These are phyloP conservation scores for Hecatera dysodea DNA, from an alignment of 2,888 invertebrate species.

Conservation along the genomic window DNA sequence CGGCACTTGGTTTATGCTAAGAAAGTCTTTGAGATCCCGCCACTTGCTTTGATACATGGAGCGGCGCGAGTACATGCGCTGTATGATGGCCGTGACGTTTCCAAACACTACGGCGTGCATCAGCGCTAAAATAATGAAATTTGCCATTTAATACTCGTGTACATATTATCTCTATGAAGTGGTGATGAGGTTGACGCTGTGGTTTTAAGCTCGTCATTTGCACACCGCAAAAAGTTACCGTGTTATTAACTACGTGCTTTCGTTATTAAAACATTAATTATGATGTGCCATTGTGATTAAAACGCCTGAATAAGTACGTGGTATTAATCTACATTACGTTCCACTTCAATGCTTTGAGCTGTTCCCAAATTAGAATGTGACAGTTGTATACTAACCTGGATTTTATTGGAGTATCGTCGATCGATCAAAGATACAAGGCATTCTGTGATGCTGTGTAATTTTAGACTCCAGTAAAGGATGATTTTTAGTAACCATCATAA, in stretches of 20 bases:
- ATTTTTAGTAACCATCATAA: slow-evolving; percentile 31
- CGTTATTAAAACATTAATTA: slow-evolving; percentile 21
- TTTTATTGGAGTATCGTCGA: slow-evolving; percentile 20
- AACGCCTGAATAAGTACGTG: slow-evolving; percentile 16
- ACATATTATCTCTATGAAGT: slow-evolving; percentile 13
- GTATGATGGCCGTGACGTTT: slow-evolving; percentile 99
- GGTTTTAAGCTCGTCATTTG: slow-evolving; percentile 43
- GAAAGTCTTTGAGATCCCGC: slow-evolving; percentile 98
- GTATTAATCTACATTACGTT: slow-evolving; percentile 27
- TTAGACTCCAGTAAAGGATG: slow-evolving; percentile 43
- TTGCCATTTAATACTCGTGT: slow-evolving; percentile 21
- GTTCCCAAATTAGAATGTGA: slow-evolving; percentile 48
- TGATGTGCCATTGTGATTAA: slow-evolving; percentile 8
- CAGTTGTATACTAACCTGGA: slow-evolving; percentile 42
- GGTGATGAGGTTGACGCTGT: slow-evolving; percentile 34
- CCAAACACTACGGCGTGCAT: slow-evolving; percentile 99
- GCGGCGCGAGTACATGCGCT: slow-evolving; percentile 98
- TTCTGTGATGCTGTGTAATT: slow-evolving; percentile 42
- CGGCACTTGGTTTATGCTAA: slow-evolving; percentile 98
- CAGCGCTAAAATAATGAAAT: slow-evolving; percentile 92
- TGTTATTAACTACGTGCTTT: slow-evolving; percentile 38
- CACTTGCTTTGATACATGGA: slow-evolving; percentile 98
- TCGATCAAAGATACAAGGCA: slow-evolving; percentile 46
- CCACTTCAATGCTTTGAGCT: slow-evolving; percentile 24
- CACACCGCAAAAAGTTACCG: slow-evolving; percentile 34